phyloP scores from a whole-genome alignment of 2,888 invertebrate genomes.

The Lutraria lutraria region DNA sequence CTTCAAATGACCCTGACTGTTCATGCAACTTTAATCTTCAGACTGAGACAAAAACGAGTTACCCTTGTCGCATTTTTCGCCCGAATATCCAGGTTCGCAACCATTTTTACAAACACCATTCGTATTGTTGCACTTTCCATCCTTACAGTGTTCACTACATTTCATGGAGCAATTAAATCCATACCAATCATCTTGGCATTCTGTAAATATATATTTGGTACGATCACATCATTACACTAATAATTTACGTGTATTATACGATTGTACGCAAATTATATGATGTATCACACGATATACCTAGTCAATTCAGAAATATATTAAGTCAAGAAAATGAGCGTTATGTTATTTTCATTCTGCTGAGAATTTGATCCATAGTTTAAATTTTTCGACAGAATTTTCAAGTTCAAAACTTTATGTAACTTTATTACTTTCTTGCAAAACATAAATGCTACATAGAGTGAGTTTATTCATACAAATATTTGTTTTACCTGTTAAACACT shows the following conservation, averaged over 20 bases:
- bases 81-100: not conserved
- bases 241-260: too few species aligned
- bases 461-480: not conserved
- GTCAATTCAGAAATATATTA: too few species aligned
- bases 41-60: not conserved
- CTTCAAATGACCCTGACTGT: too few species aligned
- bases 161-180: not conserved
- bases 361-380: too few species aligned
- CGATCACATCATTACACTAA: not conserved
- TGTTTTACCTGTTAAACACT: slow-evolving; percentile 3
- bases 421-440: not conserved
- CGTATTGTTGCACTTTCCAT: not conserved
- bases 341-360: too few species aligned
- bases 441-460: not conserved
- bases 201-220: not conserved
- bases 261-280: too few species aligned
- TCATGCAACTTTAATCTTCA: too few species aligned
- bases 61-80: not conserved
- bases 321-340: too few species aligned
- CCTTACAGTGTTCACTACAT: slow-evolving; percentile 2
- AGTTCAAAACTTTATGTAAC: not conserved
- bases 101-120: not conserved
- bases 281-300: too few species aligned
- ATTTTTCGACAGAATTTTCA: too few species aligned
- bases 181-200: not conserved